phyloP scores from a whole-genome alignment of 2,888 invertebrate genomes.

The Argyra leucocephala region DNA sequence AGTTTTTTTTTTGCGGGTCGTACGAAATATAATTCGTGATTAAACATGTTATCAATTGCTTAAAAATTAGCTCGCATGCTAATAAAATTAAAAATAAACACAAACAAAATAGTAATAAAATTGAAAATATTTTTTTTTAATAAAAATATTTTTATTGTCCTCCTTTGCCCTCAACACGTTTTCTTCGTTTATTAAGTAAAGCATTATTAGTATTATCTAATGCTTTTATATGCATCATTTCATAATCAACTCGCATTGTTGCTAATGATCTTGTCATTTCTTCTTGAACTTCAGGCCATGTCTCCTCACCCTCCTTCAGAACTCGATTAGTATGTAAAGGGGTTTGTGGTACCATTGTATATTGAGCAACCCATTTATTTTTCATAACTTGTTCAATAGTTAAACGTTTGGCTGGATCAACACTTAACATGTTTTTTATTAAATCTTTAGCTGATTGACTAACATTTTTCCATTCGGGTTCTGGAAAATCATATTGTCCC shows the following conservation, averaged over 20 bases:
- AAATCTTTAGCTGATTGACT: conserved; percentile 91
- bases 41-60: not conserved
- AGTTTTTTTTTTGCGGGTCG: too few species aligned
- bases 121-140: not conserved
- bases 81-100: not conserved
- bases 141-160: not conserved
- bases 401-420: conserved; percentile 82
- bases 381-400: conserved; percentile 84
- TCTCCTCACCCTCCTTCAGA: conserved; percentile 80
- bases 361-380: conserved; percentile 74
- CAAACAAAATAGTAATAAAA: not conserved
- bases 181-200: conserved; percentile 73
- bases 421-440: conserved; percentile 86
- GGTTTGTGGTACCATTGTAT: conserved; percentile 85
- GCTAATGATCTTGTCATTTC: conserved; percentile 97
- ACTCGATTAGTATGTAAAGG: conserved; percentile 85
- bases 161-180: conserved; percentile 40
- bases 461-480: conserved; percentile 91
- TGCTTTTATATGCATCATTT: conserved; percentile 85
- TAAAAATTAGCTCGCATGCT: not conserved
- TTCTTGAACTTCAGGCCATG: conserved; percentile 96
- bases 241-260: conserved; percentile 97
- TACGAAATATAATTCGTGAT: not conserved
- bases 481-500: conserved; percentile 95
- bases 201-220: conserved; percentile 89